These are phyloP conservation scores for Pleuronectes platessa DNA, from an alignment of 2,113 vertebrate species.

Conservation along the genomic window DNA sequence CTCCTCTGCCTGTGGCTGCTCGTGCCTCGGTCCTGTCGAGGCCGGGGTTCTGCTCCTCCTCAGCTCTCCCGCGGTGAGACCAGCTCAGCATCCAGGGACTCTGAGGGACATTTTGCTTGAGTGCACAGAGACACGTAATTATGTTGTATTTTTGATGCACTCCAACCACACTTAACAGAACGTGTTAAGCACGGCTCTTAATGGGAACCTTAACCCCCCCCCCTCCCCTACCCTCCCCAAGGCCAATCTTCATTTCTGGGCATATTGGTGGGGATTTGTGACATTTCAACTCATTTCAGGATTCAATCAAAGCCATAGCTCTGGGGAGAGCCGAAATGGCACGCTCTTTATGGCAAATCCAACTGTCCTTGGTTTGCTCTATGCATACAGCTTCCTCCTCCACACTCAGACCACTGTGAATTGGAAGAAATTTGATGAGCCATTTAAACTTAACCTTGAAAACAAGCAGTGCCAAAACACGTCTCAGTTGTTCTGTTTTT, in stretches of 20 bases:
- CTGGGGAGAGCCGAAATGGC: constrained; percentile 67
- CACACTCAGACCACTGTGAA: constrained; percentile 55
- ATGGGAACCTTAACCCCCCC: constrained; percentile 72
- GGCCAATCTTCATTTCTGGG: constrained; percentile 72
- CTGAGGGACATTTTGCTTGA: constrained; percentile 52
- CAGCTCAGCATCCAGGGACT: constrained; percentile 40
- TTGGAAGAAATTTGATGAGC: constrained; percentile 68
- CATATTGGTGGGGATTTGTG: constrained; percentile 71
- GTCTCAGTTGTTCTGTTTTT: not conserved
- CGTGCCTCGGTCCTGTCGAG: constrained; percentile 3
- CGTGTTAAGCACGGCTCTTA: constrained; percentile 70
- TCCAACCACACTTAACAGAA: constrained; percentile 72
- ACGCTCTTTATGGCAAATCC: constrained; percentile 72
- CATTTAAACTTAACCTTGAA: constrained; percentile 73
- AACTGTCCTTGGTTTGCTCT: constrained; percentile 71
- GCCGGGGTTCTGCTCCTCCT: constrained; percentile 19
- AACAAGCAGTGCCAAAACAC: constrained; percentile 36
- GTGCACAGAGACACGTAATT: constrained; percentile 58
- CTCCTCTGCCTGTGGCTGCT: constrained; percentile 6
- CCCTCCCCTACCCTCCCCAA: constrained; percentile 65
- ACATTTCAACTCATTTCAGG: constrained; percentile 78
- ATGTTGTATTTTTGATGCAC: constrained; percentile 70
- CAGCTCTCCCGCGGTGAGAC: constrained; percentile 9
- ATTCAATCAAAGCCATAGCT: constrained; percentile 78
- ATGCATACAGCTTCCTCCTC: constrained; percentile 53